Evolutionary conservation across 2,797 vertebrate genomes (phyloP), one percentile per base, ranked within the genome.

Genomic region (Enteromius anoplus): DNA sequence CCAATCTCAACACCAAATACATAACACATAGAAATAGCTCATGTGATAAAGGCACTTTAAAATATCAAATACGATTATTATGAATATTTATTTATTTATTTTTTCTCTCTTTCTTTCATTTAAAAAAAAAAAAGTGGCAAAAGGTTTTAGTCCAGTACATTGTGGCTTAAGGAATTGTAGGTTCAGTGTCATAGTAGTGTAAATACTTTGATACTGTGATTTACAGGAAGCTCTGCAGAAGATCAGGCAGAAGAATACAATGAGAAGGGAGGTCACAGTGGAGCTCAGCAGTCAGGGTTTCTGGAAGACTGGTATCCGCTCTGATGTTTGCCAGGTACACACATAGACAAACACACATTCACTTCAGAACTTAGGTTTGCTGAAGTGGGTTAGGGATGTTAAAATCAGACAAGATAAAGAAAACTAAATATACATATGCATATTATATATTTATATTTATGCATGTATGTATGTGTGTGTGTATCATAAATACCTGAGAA

Each of bases 161-260:
- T 15, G 12, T 62, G 26, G 14, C 26, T 70, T 71, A 29, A 19
- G 29, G 7, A 5, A 37, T 3, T 58, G 47, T 49, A 47, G 26
- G 19, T 51, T 17, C 19, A 26, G 23, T 40, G 32, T 19, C 26
- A 37, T 51, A 51, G 37, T 15, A 3, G 23, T 81, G 45, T 65
- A 5, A 64, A 32, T 32, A 62, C 5, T 51, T 15, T 53, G 49
- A 34, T 55, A 73, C 90, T 91, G 88, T 91, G 84, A 86, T 78
- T 81, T 45, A 5, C 78, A 97, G 98, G 98, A 99, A 93, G 97
- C 98, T 0, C 96, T 99, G 89, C 98, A 99, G 92, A 99, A 99
- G 93, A 99, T 99, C 90, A 95, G 98, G 69, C 98, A 99, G 95
- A 99, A 99, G 94, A 99, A 99, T 91, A 99, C 97, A 0, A 99